A percentile compares a stretch with the other conserved stretches of the same genome.
These are phyloP conservation scores for Sceloporus undulatus DNA, from an alignment of 2,113 vertebrate genomes.

Conservation along the genomic window DNA sequence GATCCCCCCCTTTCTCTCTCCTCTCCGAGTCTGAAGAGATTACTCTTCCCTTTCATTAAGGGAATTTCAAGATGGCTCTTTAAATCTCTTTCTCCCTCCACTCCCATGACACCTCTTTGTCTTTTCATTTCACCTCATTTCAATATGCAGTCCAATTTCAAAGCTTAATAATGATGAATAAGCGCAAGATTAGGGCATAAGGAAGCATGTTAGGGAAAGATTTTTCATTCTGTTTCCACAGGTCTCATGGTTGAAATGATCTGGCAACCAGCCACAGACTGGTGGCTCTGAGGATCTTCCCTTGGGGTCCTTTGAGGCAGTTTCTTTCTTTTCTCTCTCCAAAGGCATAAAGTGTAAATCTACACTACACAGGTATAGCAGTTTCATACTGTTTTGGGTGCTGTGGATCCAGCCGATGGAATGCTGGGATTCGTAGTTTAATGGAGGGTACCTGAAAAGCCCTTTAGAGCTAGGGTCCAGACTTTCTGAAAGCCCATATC, in stretches of 20 bases:
- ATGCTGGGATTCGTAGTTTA: too few relatives aligned
- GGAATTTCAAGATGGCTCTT: slow-evolving; percentile 64
- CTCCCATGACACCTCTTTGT: slow-evolving; percentile 50
- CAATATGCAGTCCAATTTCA: slow-evolving; percentile 79
- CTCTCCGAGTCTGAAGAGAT: slow-evolving; percentile 47
- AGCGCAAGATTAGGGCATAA: slow-evolving; percentile 81
- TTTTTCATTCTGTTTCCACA: slow-evolving; percentile 76
- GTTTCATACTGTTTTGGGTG: too few relatives aligned
- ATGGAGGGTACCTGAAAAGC: too few relatives aligned
- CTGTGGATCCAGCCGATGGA: too few relatives aligned
- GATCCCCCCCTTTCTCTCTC: too few relatives aligned
- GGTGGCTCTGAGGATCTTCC: not conserved
- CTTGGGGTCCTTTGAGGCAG: too few relatives aligned
- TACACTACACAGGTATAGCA: too few relatives aligned
- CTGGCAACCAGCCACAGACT: slow-evolving; percentile 59
- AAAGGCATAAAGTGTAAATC: too few relatives aligned
- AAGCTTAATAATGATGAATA: slow-evolving; percentile 83
- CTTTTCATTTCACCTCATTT: slow-evolving; percentile 77
- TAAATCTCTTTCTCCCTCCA: slow-evolving; percentile 59
- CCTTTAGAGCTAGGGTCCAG: too few relatives aligned
- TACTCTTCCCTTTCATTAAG: slow-evolving; percentile 52
- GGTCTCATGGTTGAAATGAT: slow-evolving; percentile 71
- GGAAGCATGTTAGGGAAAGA: slow-evolving; percentile 79
- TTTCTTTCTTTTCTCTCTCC: too few relatives aligned
- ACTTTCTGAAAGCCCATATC: too few relatives aligned